Base-by-base conservation (phyloP, 2,888 invertebrate species). In the Ichneumon xanthorius region DNA sequence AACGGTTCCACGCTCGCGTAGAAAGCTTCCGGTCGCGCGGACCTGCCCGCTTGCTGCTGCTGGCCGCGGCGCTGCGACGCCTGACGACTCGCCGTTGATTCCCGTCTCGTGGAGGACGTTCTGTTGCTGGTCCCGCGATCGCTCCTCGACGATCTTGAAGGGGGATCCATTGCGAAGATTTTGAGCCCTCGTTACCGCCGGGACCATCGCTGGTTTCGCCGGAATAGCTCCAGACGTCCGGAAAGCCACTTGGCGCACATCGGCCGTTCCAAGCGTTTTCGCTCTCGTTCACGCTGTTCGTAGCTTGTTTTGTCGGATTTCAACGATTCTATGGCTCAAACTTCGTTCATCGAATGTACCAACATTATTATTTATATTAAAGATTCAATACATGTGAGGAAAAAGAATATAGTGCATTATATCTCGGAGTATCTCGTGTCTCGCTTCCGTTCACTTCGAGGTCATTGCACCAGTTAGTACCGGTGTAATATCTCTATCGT, bases 1-100 rank as follows among this genome's bases (percentile, higher is more conserved):
- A 92, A 92, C 92, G 92, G 92, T 89, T 92, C 89, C 71, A 77
- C 84, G 88, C 88, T 89, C 82, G 88, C 89, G 89, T 90, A 90
- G 90, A 89, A 89, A 88, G 89, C 90, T 86, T 91, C 91, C 87
- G 89, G 77, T 76, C 87, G 88, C 85, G 88, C 80, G 82, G 86
- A 75, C 63, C 63, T 83, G 55, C 53, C 19, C 40, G 40, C 61
- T 4, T 58, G 67, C 2, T 53, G 22, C 55, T 76, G 82, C 4
- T 71, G 82, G 72, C 22, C 16, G 45, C 77, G 70, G 33, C 19
- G 76, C 19, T 40, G 76, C 5, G 76, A 33, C n/a, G 14, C 30
- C 72, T 80, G 72, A 63, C 80, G 82, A 40, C 72, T 73, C 37
- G 80, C 68, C 71, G 71, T 82, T 48, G 81, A 86, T 89, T 87